A percentile compares a stretch with the other conserved stretches of the same genome.
Conservation (phyloP, 2,113 vertebrate species). For the Dolichallabes microphthalmus region DNA sequence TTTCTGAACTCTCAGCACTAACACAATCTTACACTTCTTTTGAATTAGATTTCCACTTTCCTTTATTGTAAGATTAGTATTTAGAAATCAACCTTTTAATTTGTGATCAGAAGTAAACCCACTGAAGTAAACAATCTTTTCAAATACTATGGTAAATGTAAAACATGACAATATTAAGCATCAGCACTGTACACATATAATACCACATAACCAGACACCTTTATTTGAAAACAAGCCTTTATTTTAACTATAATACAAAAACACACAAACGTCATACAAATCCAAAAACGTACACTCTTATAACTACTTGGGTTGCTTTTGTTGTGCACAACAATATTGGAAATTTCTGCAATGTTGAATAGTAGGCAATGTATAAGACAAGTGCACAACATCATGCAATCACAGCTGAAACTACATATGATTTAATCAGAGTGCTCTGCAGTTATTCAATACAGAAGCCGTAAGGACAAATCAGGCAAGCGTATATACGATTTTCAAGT, state of each 20-base stretch:
- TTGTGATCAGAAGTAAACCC: background rate
- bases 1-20: background rate
- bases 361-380: background rate
- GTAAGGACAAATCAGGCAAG: constrained; percentile 24
- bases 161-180: no score
- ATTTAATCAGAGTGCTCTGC: background rate
- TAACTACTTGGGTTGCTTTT: constrained; percentile 39
- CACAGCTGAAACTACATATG: background rate
- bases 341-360: constrained; percentile 18
- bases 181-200: background rate
- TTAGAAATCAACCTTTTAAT: background rate
- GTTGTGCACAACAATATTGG: constrained; percentile 50
- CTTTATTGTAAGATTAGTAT: background rate
- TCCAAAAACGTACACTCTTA: constrained; percentile 55
- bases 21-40: background rate
- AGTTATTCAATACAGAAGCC: constrained; percentile 1
- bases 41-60: background rate
- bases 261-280: constrained; percentile 36
- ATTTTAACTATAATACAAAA: constrained; percentile 63
- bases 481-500: constrained; percentile 43
- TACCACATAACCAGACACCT: background rate
- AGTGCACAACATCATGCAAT: background rate
- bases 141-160: background rate
- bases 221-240: constrained; percentile 63
- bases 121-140: background rate